phyloP scores from a whole-genome alignment of 2,797 vertebrate genomes.

The Dicrostonyx torquatus region DNA sequence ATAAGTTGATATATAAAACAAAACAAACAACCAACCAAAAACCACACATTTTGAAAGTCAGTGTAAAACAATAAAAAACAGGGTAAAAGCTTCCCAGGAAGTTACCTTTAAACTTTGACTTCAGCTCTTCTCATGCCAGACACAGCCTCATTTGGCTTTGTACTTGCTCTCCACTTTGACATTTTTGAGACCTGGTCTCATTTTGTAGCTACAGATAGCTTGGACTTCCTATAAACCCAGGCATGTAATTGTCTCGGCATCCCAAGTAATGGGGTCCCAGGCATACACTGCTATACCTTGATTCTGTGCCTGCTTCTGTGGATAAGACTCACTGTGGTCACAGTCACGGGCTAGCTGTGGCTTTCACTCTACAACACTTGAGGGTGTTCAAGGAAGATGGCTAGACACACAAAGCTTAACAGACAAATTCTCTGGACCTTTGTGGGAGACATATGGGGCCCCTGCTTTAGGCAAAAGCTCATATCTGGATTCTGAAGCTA shows the following conservation, averaged over 20 bases:
- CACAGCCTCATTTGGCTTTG: background rate
- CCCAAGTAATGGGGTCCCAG: background rate
- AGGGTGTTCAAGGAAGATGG: background rate
- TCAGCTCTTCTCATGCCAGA: background rate
- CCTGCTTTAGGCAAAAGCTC: background rate
- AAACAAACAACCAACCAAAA: background rate
- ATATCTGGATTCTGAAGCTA: background rate
- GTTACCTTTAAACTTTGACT: background rate
- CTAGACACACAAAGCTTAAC: background rate
- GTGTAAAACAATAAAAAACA: background rate
- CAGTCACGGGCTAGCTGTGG: background rate
- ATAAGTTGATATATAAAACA: background rate
- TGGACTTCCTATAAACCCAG: background rate
- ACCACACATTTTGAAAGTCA: background rate
- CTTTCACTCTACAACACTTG: background rate
- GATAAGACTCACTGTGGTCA: background rate
- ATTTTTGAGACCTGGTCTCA: background rate
- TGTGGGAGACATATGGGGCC: background rate
- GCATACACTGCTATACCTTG: background rate
- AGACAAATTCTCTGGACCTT: background rate
- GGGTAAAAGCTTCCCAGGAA: background rate
- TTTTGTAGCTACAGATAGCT: background rate
- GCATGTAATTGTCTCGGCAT: background rate
- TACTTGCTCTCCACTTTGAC: background rate
- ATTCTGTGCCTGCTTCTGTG: background rate